Conservation (phyloP, 2,797 vertebrate species). For the Morus bassanus region DNA sequence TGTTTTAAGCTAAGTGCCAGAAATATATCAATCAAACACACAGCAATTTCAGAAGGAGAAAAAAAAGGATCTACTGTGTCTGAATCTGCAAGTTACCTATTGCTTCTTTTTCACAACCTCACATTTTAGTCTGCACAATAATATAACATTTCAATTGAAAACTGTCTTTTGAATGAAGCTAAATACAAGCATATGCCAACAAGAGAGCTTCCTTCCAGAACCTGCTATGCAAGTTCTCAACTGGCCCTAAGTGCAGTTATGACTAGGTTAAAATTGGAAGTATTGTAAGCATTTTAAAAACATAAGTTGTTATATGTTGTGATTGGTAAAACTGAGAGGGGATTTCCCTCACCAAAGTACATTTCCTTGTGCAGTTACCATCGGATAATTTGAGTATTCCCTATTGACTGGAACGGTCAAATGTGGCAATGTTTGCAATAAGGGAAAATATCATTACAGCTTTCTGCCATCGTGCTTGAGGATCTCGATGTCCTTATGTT, state of each 20-base stretch:
- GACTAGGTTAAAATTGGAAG: neutral
- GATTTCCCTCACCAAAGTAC: neutral
- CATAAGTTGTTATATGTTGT: neutral
- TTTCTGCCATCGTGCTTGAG: neutral
- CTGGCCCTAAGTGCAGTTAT: neutral
- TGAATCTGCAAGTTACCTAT: neutral
- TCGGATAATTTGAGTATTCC: neutral
- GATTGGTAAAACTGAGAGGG: neutral
- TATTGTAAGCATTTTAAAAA: neutral
- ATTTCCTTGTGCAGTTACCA: neutral
- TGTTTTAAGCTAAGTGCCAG: neutral
- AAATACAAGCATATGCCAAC: neutral
- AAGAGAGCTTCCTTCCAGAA: neutral
- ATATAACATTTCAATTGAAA: neutral
- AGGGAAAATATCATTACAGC: neutral
- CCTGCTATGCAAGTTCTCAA: neutral
- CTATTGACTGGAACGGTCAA: neutral
- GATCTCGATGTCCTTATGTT: neutral
- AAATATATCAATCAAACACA: neutral
- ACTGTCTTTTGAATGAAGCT: neutral
- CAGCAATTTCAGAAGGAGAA: neutral
- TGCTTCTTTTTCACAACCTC: neutral
- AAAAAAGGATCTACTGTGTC: neutral
- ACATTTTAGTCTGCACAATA: neutral
- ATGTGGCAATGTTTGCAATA: neutral